Evolutionary conservation across 2,888 invertebrate genomes (phyloP).

Genomic region (Apeira syringaria): DNA sequence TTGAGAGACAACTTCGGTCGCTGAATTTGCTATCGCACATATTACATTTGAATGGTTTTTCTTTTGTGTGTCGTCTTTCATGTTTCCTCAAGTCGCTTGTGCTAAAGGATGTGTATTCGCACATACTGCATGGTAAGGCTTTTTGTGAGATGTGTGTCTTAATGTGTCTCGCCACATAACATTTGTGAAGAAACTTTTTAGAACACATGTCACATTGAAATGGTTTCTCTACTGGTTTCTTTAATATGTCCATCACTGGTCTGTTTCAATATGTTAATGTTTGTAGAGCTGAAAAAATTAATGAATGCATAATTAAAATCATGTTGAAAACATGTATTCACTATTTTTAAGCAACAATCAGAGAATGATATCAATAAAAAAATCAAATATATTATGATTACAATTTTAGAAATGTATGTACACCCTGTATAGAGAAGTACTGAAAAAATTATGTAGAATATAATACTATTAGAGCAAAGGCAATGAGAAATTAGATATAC

Average conservation of each 20-base stretch:
- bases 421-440: too few relatives aligned
- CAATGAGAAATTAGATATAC: too few relatives aligned
- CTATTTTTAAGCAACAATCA: too few relatives aligned
- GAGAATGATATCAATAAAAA: too few relatives aligned
- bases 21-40: background rate
- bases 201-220: background rate
- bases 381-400: too few relatives aligned
- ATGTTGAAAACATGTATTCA: too few relatives aligned
- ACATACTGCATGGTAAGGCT: background rate
- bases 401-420: too few relatives aligned
- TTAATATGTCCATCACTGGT: background rate
- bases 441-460: too few relatives aligned
- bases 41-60: background rate
- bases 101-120: background rate
- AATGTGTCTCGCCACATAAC: background rate
- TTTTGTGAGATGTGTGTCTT: background rate
- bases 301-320: too few relatives aligned
- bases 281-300: too few relatives aligned
- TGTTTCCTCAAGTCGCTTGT: background rate
- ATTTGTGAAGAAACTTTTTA: background rate
- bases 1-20: background rate
- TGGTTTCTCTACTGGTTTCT: background rate
- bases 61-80: background rate
- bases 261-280: too few relatives aligned
- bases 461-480: too few relatives aligned